phyloP scores from a whole-genome alignment of 2,797 vertebrate species.

The Acestrorhynchus altus region DNA sequence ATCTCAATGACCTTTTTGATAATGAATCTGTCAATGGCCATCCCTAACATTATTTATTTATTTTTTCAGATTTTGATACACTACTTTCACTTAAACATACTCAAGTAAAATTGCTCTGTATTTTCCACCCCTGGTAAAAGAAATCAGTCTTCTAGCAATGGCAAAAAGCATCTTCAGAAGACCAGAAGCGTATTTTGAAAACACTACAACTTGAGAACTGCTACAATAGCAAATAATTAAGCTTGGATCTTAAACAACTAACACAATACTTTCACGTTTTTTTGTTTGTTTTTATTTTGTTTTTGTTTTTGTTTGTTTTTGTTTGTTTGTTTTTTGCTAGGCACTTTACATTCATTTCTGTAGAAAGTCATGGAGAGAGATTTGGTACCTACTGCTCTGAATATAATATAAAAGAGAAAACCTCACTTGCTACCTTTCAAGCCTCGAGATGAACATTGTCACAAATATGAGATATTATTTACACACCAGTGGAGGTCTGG shows the following conservation, averaged over 20 bases:
- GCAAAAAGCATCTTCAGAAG: background rate
- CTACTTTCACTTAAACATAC: background rate
- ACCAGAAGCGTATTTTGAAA: background rate
- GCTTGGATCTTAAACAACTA: background rate
- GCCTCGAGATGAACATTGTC: background rate
- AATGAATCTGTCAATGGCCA: too few species aligned
- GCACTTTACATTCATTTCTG: conserved; percentile 39
- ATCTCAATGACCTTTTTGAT: too few species aligned
- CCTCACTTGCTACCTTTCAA: background rate
- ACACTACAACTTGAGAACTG: conserved; percentile 1
- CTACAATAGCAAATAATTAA: conserved; percentile 2
- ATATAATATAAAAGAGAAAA: background rate
- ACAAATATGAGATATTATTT: background rate
- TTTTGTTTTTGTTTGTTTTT: background rate
- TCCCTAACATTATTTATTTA: too few species aligned
- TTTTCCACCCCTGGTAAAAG: background rate
- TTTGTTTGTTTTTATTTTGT: background rate
- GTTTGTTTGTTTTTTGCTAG: background rate
- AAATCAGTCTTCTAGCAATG: background rate
- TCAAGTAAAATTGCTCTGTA: background rate
- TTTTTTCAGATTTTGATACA: background rate
- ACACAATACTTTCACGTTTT: background rate
- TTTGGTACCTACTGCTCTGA: conserved; percentile 6
- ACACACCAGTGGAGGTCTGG: background rate
- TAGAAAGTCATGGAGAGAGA: conserved; percentile 3